These are phyloP conservation scores for Clupea harengus DNA, from an alignment of 2,113 vertebrate genomes.

Conservation along the genomic window DNA sequence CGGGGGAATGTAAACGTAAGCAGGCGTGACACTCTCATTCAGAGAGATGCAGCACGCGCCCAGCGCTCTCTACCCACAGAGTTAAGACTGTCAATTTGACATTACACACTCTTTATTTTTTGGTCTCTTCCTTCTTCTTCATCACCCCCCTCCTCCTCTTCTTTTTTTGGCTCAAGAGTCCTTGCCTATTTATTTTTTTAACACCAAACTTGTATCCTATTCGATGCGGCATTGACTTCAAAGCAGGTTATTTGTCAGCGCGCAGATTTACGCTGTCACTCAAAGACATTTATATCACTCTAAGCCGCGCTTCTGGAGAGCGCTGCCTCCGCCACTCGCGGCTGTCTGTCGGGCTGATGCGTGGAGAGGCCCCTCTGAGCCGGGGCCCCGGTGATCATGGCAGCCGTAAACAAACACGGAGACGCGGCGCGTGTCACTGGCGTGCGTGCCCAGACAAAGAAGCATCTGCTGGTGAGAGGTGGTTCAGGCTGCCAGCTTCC, in stretches of 20 bases:
- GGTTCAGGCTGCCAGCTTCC: conserved; percentile 30
- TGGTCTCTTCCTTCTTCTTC: conserved; percentile 45
- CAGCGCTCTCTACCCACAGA: conserved; percentile 45
- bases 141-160: not conserved
- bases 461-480: conserved; percentile 49
- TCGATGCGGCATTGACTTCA: conserved; percentile 63
- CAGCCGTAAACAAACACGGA: not conserved
- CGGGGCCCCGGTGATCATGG: not conserved
- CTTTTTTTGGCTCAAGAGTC: not conserved
- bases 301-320: conserved; percentile 61
- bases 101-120: conserved; percentile 54
- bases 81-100: conserved; percentile 65
- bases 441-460: conserved; percentile 33
- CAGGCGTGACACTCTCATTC: conserved; percentile 64
- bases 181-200: conserved; percentile 10
- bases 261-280: conserved; percentile 72
- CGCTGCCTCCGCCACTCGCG: not conserved
- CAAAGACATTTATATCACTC: conserved; percentile 74
- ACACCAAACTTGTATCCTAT: conserved; percentile 68
- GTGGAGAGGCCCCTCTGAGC: not conserved
- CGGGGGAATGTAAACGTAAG: conserved; percentile 70
- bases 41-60: conserved; percentile 55
- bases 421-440: not conserved
- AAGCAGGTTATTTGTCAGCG: conserved; percentile 74
- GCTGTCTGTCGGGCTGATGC: not conserved